Evolutionary conservation across 2,797 vertebrate genomes (phyloP), one percentile per base, ranked within the genome.

Genomic region (Nannoperca obscura): DNA sequence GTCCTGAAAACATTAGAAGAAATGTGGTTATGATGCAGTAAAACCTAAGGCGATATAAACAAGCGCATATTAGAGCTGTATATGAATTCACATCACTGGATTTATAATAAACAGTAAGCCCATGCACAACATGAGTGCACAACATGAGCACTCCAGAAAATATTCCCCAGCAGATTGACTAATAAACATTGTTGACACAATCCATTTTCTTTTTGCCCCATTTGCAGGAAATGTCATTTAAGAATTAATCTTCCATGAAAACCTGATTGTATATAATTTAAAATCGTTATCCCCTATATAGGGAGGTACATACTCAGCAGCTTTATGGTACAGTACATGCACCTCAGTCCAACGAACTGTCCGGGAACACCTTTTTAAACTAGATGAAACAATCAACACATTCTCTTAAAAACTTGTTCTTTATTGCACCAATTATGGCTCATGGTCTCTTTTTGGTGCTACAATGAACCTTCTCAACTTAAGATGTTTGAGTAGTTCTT

Each of bases 401-500:
- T 17, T 36, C 13, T 14, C 57, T 15, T 17, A 36, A 58, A 47
- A 20, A 19, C 7, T 2, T 4, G 7, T 5, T 69, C 38, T 46
- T 1, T 10, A 19, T 47, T 19, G 15, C 27, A 2, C 54, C n/a
- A 30, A 32, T 15, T n/a, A 32, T 42, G 57, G 1, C 15, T 14
- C 36, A 14, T 24, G 2, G 1, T 10, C 20, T 44, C 38, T 36
- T 20, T 64, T 44, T 44, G 3, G 12, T 14, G 9, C 27, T 11
- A 30, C 12, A 38, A 22, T 47, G 30, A 67, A 61, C 19, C 22
- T 6, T 32, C 8, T 24, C 4, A 27, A 54, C 15, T 60, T 14
- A 68, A 34, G 44, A 44, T 70, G 24, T 44, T 44, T 50, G 20
- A 24, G 4, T 60, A 61, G n/a, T 13, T 62, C 34, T 32, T 62